A percentile compares a stretch with the other conserved stretches of the same genome.
Conservation (phyloP, 2,113 vertebrate species). For the Ctenodactylus gundi region DNA sequence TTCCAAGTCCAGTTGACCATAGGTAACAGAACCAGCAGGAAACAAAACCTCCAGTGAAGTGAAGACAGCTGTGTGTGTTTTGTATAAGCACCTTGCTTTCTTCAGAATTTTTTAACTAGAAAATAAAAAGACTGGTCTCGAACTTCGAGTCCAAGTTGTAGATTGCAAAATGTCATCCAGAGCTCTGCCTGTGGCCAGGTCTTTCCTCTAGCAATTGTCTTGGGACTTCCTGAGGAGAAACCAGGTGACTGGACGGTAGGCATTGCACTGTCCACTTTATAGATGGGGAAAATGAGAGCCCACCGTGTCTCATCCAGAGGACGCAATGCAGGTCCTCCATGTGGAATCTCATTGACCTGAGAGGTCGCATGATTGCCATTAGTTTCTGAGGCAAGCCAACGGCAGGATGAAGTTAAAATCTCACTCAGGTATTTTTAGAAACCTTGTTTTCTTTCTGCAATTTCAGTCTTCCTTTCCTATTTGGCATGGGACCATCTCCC, state of each 20-base stretch:
- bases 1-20: not conserved
- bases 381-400: not conserved
- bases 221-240: not conserved
- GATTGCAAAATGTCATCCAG: not conserved
- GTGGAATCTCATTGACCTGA: not conserved
- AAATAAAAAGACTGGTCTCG: not conserved
- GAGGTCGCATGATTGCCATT: slow-evolving; percentile 10
- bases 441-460: slow-evolving; percentile 8
- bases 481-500: not conserved
- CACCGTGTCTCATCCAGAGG: not conserved
- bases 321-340: not conserved
- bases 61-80: not conserved
- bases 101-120: not conserved
- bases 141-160: rapidly evolving
- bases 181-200: not conserved
- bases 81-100: not conserved
- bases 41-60: not conserved
- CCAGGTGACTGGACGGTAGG: not conserved
- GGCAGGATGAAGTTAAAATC: slow-evolving; percentile 12
- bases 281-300: not conserved
- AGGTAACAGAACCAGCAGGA: not conserved
- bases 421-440: slow-evolving; percentile 21
- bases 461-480: not conserved
- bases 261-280: not conserved
- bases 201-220: not conserved